These are phyloP conservation scores for Platypus cylindrus DNA, from an alignment of 2,888 invertebrate species.

Conservation along the genomic window DNA sequence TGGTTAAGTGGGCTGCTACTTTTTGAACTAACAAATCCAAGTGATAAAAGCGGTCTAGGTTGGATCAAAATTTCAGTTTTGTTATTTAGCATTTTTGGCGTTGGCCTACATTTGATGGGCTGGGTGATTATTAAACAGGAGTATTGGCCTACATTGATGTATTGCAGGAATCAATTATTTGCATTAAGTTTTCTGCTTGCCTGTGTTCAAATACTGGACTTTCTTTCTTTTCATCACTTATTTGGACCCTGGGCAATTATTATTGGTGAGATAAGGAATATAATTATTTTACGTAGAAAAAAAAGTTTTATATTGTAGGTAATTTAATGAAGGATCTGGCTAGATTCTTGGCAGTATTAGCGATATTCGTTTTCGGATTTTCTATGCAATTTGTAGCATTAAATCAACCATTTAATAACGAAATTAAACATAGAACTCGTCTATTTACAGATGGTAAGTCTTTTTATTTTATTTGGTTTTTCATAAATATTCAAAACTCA, in stretches of 20 bases:
- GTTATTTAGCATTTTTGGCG: slow-evolving; percentile 79
- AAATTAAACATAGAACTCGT: slow-evolving; percentile 1
- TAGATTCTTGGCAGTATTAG: slow-evolving; percentile 92
- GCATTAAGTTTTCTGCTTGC: slow-evolving; percentile 89
- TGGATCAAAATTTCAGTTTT: slow-evolving; percentile 84
- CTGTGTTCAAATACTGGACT: slow-evolving; percentile 95
- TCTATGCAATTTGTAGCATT: slow-evolving; percentile 93
- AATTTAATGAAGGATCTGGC: slow-evolving; percentile 87
- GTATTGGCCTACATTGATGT: slow-evolving; percentile 79
- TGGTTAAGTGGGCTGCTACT: slow-evolving; percentile 91
- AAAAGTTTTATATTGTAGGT: slow-evolving; percentile 57
- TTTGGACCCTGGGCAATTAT: slow-evolving; percentile 99
- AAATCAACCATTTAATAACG: slow-evolving; percentile 73
- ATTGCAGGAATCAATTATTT: slow-evolving; percentile 93
- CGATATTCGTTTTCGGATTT: slow-evolving; percentile 97
- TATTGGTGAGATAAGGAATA: slow-evolving; percentile 48
- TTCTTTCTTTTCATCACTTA: slow-evolving; percentile 95
- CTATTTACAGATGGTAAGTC: slow-evolving; percentile 66
- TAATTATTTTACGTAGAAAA: background rate
- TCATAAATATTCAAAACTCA: too few species aligned
- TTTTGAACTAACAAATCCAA: slow-evolving; percentile 94
- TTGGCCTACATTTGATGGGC: slow-evolving; percentile 78
- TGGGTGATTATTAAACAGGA: slow-evolving; percentile 51
- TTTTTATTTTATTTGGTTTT: too few species aligned
- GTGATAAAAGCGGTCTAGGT: slow-evolving; percentile 92